Base-by-base conservation (phyloP, 2,797 vertebrate genomes). In the Crypturellus tataupa region DNA sequence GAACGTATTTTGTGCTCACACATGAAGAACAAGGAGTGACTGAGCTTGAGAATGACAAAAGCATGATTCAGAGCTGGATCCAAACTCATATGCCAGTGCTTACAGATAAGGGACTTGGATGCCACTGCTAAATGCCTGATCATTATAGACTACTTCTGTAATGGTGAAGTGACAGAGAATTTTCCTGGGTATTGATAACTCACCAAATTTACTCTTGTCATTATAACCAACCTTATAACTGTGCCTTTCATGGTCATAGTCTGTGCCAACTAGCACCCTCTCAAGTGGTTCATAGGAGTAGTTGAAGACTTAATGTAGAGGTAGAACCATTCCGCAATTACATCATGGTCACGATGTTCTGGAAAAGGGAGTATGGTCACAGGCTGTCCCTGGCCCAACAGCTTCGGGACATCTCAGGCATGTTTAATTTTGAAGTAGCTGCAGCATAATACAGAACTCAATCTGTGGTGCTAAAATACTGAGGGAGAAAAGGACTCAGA, bases 281-380 rank as follows among this genome's bases (percentile, higher is more conserved):
- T 7, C 15, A 75, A 73, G 60, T 1, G 1, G 29, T 58, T 85
- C 87, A 53, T 78, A 49, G 18, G 12, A 85, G 55, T 7, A 80
- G 4, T 1, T 40, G 23, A 27, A 51, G 56, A 55, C 35, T 79
- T 46, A 70, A 15, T 0, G 0, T 20, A 21, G 27, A 85, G 16
- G 19, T 29, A 12, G 21, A 25, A 39, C 20, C 6, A 11, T 64
- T 87, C 10, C 8, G 2, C 35, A 4, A 25, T 68, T 55, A 4
- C 27, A 63, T 9, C 3, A 37, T 12, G 25, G 37, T 56, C 39
- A 55, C 21, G 11, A 1, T 29, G 40, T 46, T 18, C 21, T 81
- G 59, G 12, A 75, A 9, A 51, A 53, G 49, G 56, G 1, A 29
- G 5, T 21, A 31, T 2, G 8, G 53, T 47, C 56, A 11, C 31